Conservation (phyloP, 2,113 vertebrate species). For the Antigone vipio region DNA sequence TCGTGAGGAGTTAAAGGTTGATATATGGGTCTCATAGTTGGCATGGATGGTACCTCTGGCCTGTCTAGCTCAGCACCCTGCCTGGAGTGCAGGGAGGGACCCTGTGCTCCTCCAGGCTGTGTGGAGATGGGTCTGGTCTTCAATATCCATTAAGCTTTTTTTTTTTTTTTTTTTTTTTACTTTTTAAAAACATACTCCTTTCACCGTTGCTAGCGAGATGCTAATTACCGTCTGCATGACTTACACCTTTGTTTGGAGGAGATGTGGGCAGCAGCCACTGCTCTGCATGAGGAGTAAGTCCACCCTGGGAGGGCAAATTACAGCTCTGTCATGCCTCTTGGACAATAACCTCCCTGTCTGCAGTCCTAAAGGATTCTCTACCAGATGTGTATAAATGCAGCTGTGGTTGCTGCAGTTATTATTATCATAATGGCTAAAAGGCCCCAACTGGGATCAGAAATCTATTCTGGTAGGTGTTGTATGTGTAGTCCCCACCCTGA, state of each 20-base stretch:
- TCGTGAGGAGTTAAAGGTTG: background rate
- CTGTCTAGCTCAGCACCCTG: background rate
- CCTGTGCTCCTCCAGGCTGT: background rate
- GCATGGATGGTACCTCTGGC: background rate
- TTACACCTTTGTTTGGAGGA: background rate
- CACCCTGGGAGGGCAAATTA: background rate
- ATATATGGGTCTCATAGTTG: fast-evolving
- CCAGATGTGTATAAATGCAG: slow-evolving; percentile 43
- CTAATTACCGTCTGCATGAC: background rate
- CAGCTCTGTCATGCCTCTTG: background rate
- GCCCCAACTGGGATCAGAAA: slow-evolving; percentile 23
- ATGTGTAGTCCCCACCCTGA: slow-evolving; percentile 10
- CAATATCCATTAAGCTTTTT: background rate
- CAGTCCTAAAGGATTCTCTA: background rate
- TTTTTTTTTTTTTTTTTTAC: background rate
- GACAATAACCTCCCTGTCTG: slow-evolving; percentile 18
- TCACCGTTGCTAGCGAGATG: background rate
- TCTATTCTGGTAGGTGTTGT: slow-evolving; percentile 33
- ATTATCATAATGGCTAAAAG: background rate
- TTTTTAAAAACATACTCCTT: background rate
- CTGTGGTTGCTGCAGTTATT: slow-evolving; percentile 36
- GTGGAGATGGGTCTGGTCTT: background rate
- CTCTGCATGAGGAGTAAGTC: background rate
- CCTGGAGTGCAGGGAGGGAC: background rate
- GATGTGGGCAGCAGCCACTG: background rate